These are phyloP conservation scores for Cygnus atratus DNA, from an alignment of 2,113 vertebrate genomes.

Conservation along the genomic window DNA sequence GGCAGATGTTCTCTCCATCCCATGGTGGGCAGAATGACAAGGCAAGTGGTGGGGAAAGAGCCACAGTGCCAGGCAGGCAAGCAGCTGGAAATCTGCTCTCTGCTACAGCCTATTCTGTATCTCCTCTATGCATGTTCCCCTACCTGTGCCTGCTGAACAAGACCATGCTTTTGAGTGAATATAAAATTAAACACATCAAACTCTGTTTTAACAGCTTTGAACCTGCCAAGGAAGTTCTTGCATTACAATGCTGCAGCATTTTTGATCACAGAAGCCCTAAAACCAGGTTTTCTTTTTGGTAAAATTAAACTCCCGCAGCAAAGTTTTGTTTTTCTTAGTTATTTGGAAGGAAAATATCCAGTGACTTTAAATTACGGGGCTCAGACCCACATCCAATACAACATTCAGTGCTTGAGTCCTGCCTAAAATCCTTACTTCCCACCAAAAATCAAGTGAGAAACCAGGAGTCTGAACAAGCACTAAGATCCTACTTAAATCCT, in stretches of 20 bases:
- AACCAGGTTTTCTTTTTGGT: constrained; percentile 13
- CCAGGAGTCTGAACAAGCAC: not conserved
- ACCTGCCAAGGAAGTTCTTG: constrained; percentile 30
- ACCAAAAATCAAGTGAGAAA: not conserved
- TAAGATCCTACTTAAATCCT: not conserved
- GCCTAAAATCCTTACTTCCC: not conserved
- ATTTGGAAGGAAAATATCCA: constrained; percentile 11
- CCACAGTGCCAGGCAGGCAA: not conserved
- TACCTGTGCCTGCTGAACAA: not conserved
- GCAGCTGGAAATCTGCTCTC: not conserved
- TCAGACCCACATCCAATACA: not conserved
- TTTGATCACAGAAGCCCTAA: not conserved
- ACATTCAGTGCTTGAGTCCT: not conserved
- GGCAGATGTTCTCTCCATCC: not conserved
- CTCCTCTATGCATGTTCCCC: not conserved
- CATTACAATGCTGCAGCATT: not conserved
- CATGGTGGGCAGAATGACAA: not conserved
- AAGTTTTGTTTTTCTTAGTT: not conserved
- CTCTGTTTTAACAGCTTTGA: constrained; percentile 20
- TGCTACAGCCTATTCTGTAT: not conserved
- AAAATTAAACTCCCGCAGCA: not conserved
- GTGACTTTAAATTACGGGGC: not conserved
- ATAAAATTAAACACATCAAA: constrained; percentile 7
- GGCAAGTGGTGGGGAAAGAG: not conserved
- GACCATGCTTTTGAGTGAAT: not conserved